These are phyloP conservation scores for Pachyramphus minor DNA, from an alignment of 2,113 vertebrate genomes.

Conservation along the genomic window DNA sequence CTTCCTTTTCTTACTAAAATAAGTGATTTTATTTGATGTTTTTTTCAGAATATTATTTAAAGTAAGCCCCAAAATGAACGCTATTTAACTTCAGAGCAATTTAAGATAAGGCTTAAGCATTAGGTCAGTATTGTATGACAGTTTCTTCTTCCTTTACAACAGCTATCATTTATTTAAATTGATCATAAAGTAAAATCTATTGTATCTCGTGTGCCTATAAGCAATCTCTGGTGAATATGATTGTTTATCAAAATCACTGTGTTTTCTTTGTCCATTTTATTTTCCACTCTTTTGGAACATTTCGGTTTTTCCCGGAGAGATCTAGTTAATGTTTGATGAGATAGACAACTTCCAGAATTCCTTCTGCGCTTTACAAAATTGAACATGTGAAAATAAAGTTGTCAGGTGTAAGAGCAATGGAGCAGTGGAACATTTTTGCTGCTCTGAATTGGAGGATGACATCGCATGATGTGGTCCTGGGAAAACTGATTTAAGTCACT, in stretches of 20 bases:
- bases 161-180: slow-evolving; percentile 33
- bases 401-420: neutral
- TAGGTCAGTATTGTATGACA: neutral
- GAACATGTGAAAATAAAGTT: slow-evolving; percentile 53
- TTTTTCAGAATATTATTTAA: neutral
- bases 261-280: slow-evolving; percentile 8
- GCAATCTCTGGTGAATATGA: neutral
- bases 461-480: neutral
- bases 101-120: neutral
- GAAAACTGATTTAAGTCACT: slow-evolving; percentile 28
- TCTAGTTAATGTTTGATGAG: slow-evolving; percentile 53
- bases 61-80: neutral
- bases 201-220: neutral
- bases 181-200: slow-evolving; percentile 30
- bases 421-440: slow-evolving; percentile 10
- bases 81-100: neutral
- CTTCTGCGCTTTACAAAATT: slow-evolving; percentile 56
- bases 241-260: neutral
- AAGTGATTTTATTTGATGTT: neutral
- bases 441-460: slow-evolving; percentile 29
- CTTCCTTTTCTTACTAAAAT: neutral
- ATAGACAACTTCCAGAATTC: slow-evolving; percentile 48
- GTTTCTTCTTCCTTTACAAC: neutral
- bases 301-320: neutral
- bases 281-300: slow-evolving; percentile 18